Evolutionary conservation across 2,888 invertebrate species (phyloP).

Genomic region (Platyscelio sp.): DNA sequence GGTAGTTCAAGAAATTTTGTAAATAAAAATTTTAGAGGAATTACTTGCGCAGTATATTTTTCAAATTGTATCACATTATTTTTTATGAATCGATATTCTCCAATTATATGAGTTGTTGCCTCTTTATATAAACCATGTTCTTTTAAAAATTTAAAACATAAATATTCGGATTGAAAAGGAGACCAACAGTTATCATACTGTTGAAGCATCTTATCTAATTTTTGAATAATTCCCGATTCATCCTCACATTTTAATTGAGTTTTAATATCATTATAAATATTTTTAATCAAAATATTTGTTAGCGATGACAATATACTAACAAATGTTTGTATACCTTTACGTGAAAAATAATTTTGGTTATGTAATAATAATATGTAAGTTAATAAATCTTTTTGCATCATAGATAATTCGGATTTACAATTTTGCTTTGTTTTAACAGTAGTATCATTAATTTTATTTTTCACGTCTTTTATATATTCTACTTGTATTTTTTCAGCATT

Average conservation of each 20-base stretch:
- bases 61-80: slow-evolving; percentile 14
- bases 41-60: slow-evolving; percentile 17
- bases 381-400: no score
- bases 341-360: neutral
- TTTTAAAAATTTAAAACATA: slow-evolving; percentile 9
- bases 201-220: neutral
- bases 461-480: no score
- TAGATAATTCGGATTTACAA: no score
- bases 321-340: slow-evolving; percentile 4
- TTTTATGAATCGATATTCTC: neutral
- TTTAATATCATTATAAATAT: neutral
- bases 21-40: slow-evolving; percentile 45
- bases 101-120: neutral
- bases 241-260: no score
- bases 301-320: neutral
- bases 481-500: no score
- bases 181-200: neutral
- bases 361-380: no score
- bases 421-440: no score
- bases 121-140: neutral
- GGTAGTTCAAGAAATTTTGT: slow-evolving; percentile 49
- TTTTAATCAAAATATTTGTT: neutral
- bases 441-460: no score
- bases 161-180: neutral
- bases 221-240: no score